A percentile compares a stretch with the other conserved stretches of the same genome.
Conservation (phyloP, 2,888 invertebrate species). For the Melipona beecheii region DNA sequence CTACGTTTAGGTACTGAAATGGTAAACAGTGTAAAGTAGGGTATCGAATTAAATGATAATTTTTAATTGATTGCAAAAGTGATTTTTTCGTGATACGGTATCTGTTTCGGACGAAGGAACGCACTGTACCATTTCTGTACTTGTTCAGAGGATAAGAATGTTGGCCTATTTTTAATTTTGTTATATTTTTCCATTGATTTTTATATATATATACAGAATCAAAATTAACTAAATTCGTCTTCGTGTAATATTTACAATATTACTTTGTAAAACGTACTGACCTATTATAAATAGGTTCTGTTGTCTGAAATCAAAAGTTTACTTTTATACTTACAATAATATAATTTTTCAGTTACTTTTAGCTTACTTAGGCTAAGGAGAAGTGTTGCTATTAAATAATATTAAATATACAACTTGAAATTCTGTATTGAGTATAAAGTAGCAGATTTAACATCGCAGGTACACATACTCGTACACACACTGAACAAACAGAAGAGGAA, state of each 20-base stretch:
- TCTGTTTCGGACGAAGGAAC: slow-evolving; percentile 20
- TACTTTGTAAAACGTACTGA: slow-evolving; percentile 77
- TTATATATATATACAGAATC: slow-evolving; percentile 54
- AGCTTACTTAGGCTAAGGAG: slow-evolving; percentile 64
- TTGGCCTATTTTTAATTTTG: slow-evolving; percentile 77
- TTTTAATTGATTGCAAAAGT: slow-evolving; percentile 35
- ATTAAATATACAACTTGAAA: slow-evolving; percentile 61
- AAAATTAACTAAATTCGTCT: slow-evolving; percentile 72
- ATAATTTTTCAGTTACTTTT: slow-evolving; percentile 74
- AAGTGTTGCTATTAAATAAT: slow-evolving; percentile 67
- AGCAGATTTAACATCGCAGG: slow-evolving; percentile 54
- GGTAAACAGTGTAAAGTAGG: slow-evolving; percentile 45
- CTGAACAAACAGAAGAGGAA: slow-evolving; percentile 48
- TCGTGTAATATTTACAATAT: slow-evolving; percentile 69
- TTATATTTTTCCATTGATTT: slow-evolving; percentile 65
- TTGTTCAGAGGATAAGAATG: slow-evolving; percentile 64
- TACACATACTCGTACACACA: slow-evolving; percentile 40
- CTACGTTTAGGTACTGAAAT: slow-evolving; percentile 70
- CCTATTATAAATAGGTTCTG: slow-evolving; percentile 79
- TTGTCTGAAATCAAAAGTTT: slow-evolving; percentile 80
- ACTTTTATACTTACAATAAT: slow-evolving; percentile 77
- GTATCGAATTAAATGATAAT: slow-evolving; percentile 27
- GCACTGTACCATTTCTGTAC: slow-evolving; percentile 67
- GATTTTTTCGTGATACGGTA: slow-evolving; percentile 35
- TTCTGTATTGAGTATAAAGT: slow-evolving; percentile 57